Evolutionary conservation across 2,888 invertebrate genomes (phyloP).

Genomic region (Oligia fasciuncula): DNA sequence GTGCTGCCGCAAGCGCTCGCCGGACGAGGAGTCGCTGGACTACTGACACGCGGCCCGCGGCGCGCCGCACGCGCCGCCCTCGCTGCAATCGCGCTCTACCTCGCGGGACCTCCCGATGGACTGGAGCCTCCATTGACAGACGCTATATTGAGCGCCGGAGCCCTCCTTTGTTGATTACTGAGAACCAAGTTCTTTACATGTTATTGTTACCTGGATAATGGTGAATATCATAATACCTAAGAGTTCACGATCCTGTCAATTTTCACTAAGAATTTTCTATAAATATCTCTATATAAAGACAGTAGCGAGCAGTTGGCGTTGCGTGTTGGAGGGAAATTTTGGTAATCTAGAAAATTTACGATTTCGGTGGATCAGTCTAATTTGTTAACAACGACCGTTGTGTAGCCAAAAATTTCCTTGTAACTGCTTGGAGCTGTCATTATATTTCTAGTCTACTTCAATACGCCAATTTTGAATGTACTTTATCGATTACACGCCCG

Average conservation of each 20-base stretch:
- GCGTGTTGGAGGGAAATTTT: slow-evolving; percentile 47
- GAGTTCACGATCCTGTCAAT: slow-evolving; percentile 58
- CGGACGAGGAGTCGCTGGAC: slow-evolving; percentile 91
- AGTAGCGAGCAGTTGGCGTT: slow-evolving; percentile 50
- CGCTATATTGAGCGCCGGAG: slow-evolving; percentile 86
- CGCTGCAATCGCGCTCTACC: slow-evolving; percentile 83
- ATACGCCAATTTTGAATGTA: slow-evolving; percentile 53
- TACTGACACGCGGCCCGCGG: slow-evolving; percentile 91
- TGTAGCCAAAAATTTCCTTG: slow-evolving; percentile 36
- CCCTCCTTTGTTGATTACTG: slow-evolving; percentile 78
- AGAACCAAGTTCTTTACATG: slow-evolving; percentile 63
- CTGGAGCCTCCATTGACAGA: slow-evolving; percentile 90
- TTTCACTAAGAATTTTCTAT: slow-evolving; percentile 51
- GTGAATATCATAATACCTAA: slow-evolving; percentile 44
- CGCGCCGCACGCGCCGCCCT: slow-evolving; percentile 86
- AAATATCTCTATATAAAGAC: slow-evolving; percentile 44
- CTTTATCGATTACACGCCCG: slow-evolving; percentile 44
- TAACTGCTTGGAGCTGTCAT: slow-evolving; percentile 49
- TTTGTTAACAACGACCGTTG: slow-evolving; percentile 41
- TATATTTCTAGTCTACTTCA: slow-evolving; percentile 54
- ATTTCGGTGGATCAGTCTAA: slow-evolving; percentile 46
- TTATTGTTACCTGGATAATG: slow-evolving; percentile 59
- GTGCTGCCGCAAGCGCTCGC: slow-evolving; percentile 90
- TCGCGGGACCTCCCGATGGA: slow-evolving; percentile 86
- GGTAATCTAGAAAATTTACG: slow-evolving; percentile 50